Percentiles rank a stretch among this genome's conserved stretches.
These are phyloP conservation scores for Oceanites oceanicus DNA, from an alignment of 2,113 vertebrate species.

Conservation along the genomic window DNA sequence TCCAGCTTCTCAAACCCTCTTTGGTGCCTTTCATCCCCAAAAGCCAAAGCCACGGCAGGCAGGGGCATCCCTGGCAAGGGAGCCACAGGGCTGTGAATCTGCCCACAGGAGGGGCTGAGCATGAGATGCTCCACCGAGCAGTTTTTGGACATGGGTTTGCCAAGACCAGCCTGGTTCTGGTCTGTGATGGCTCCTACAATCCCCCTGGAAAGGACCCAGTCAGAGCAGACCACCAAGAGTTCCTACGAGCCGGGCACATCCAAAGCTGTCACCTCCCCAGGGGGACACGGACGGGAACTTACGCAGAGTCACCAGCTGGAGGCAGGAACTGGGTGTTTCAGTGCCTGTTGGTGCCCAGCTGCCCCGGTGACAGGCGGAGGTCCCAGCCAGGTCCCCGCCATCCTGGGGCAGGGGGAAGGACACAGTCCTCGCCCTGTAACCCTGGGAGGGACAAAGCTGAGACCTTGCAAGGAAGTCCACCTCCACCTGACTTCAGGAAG, in stretches of 20 bases:
- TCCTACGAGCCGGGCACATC: fast-evolving
- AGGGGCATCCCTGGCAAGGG: background rate
- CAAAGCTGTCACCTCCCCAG: background rate
- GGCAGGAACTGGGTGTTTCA: background rate
- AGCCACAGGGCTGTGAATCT: background rate
- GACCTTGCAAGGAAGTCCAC: background rate
- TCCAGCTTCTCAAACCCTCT: background rate
- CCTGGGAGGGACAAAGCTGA: background rate
- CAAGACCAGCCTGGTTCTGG: background rate
- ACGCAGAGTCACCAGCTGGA: fast-evolving
- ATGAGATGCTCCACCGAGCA: background rate
- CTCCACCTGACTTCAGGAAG: background rate
- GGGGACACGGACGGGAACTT: fast-evolving
- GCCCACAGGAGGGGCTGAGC: background rate
- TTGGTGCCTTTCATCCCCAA: background rate
- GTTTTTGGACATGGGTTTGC: background rate
- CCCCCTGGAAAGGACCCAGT: background rate
- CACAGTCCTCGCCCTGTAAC: background rate
- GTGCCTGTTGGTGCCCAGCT: background rate
- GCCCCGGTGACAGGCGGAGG: background rate
- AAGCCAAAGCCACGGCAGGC: background rate
- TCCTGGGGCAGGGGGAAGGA: background rate
- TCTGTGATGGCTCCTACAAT: background rate
- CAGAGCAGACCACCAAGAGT: background rate
- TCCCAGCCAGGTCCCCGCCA: background rate